Base-by-base conservation (phyloP, 2,113 vertebrate genomes). In the Cyphomyrus discorhynchus region DNA sequence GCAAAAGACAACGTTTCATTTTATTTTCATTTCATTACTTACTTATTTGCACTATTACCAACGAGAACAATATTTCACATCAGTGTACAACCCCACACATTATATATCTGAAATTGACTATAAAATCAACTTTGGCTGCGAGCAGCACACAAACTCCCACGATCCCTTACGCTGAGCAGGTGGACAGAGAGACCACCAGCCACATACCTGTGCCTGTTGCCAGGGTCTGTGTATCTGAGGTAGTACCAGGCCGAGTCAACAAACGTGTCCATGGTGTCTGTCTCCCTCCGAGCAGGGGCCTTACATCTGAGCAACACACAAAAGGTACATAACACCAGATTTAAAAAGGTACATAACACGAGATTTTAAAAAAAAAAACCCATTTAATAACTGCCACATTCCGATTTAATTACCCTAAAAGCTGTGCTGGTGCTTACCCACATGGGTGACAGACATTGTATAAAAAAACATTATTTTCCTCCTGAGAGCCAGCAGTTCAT, bases 231-330 rank as follows among this genome's bases (percentile, higher is more conserved):
- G 93, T 98, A 99, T 94, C 98, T 95, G 90, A 99, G 94, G 94
- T 97, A 99, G 93, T 99, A 99, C 98, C 98, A 99, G 3, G 98
- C 95, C 0, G 98, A 99, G 91, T 99, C 98, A 56, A 99, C 98
- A 94, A 99, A 99, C 0, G 98, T 99, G 86, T 99, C 98, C 98
- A 99, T 99, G 52, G 98, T 99, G 93, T 99, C 98, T 0, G 97
- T 97, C 93, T 99, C 98, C 91, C 98, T 96, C 66, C 89, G 94
- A 9, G 98, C 98, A 35, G 96, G 93, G 85, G 96, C 95, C 46
- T 96, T 94, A 92, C 98, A 99, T 94, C 98, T 99, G 87, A 90
- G 66, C 21, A 90, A 9, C 74, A 19, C 8, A 39, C 8, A 53
- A 27, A 53, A 62, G 80, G 87, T 88, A 80, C 83, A 91, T 91